These are phyloP conservation scores for Notolepis coatsorum DNA, from an alignment of 2,797 vertebrate genomes.

Conservation along the genomic window DNA sequence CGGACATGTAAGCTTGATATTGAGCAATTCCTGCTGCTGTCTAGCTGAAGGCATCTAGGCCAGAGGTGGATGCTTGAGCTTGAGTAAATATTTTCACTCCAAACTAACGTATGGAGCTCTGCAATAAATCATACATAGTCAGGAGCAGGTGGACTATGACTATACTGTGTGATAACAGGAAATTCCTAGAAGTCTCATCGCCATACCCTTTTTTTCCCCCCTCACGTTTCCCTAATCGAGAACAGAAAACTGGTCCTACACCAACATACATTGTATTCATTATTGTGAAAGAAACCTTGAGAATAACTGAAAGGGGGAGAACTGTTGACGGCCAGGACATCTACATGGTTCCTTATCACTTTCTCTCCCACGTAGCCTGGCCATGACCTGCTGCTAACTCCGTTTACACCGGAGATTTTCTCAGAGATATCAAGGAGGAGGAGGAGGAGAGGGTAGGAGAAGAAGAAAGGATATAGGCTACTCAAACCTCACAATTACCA, in stretches of 20 bases:
- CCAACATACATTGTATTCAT: background rate
- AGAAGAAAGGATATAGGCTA: constrained; percentile 28
- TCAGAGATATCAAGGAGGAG: constrained; percentile 11
- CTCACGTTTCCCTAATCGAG: background rate
- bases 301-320: background rate
- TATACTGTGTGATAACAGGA: constrained; percentile 39
- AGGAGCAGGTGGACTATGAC: constrained; percentile 32
- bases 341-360: constrained; percentile 57
- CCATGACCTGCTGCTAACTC: constrained; percentile 36
- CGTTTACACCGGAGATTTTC: constrained; percentile 57
- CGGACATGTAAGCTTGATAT: constrained; percentile 34
- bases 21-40: constrained; percentile 30
- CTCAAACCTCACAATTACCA: constrained; percentile 34
- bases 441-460: too few species aligned
- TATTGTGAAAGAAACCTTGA: background rate
- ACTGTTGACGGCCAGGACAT: constrained; percentile 25
- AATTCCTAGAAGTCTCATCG: too few species aligned
- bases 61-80: constrained; percentile 53
- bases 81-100: constrained; percentile 58
- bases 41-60: constrained; percentile 52
- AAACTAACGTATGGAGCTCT: constrained; percentile 35
- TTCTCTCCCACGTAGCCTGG: background rate
- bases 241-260: background rate
- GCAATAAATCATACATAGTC: constrained; percentile 26
- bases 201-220: background rate